Conservation (phyloP, 2,113 vertebrate genomes). For the Rostratula benghalensis region DNA sequence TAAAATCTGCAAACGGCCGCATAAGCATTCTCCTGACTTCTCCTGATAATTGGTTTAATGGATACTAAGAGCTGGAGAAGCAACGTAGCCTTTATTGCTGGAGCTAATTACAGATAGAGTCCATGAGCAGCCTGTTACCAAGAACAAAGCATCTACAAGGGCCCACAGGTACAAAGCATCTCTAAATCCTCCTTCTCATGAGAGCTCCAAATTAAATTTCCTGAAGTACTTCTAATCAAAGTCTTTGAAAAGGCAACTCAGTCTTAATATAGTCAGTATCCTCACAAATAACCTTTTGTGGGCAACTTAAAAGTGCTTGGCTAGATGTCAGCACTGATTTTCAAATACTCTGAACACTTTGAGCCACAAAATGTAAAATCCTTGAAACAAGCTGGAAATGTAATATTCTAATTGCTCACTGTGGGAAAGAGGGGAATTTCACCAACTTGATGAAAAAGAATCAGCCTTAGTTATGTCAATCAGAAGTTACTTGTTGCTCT, state of each 20-base stretch:
- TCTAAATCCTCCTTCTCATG: conserved; percentile 34
- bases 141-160: not conserved
- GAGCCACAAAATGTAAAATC: not conserved
- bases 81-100: conserved; percentile 60
- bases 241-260: conserved; percentile 25
- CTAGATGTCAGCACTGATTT: not conserved
- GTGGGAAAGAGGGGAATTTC: not conserved
- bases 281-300: not conserved
- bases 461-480: not conserved
- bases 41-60: conserved; percentile 72
- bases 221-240: conserved; percentile 54
- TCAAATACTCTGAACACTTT: not conserved
- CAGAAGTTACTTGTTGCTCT: not conserved
- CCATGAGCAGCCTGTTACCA: not conserved
- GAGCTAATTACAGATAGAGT: conserved; percentile 56
- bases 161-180: not conserved
- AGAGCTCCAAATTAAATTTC: conserved; percentile 58
- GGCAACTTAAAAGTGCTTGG: not conserved
- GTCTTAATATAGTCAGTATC: not conserved
- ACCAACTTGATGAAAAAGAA: not conserved
- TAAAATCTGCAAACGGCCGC: conserved; percentile 41
- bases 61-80: conserved; percentile 62
- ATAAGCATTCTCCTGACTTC: conserved; percentile 39
- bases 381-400: not conserved
- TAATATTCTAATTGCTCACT: not conserved